Base-by-base conservation (phyloP, 64 coral and sea anemone species). In the Montipora capricornis region DNA sequence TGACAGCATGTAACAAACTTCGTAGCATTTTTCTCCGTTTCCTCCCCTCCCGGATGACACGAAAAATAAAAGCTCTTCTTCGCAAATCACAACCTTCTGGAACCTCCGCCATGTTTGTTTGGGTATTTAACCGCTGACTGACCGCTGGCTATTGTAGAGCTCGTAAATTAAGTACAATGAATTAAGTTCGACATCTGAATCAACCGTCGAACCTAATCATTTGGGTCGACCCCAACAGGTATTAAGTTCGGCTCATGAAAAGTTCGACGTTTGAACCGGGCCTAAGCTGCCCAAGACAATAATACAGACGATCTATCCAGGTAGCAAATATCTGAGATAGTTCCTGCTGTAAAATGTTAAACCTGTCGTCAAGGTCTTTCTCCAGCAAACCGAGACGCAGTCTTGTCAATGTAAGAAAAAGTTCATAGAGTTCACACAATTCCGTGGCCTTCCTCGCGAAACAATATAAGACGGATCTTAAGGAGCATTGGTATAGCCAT, bases 401-500 rank as follows among this genome's bases (percentile, higher is more conserved):
- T 87, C 83, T 83, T 14, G 82, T 74, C 5, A 26, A 22, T 11
- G 6, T 16, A 74, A 24, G 71, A 57, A 57, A 57, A 57, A 57
- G 53, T 57, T 57, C 53, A 57, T 57, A 1, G 53, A 57, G 53
- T 57, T 57, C 53, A 57, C 53, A 2, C 53, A 57, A 57, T 57
- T 57, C 53, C 4, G 53, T 57, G 53, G 53, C 53, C 53, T 3
- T 57, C 2, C 53, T 57, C 53, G 53, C 53, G 2, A 57, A 57
- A 57, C 53, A 57, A 57, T 57, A 57, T 57, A 57, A 57, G 53
- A 57, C 53, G 53, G 53, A 57, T 57, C 53, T 57, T 57, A 8
- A 57, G 12, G 59, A 85, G 80, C 62, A 91, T 91, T 91, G 7
- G 77, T 71, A 67, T 91, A 91, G 16, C 89, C 78, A n/a, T 91